Evolutionary conservation across 2,797 vertebrate species (phyloP).

Genomic region (Malurus leucopterus): DNA sequence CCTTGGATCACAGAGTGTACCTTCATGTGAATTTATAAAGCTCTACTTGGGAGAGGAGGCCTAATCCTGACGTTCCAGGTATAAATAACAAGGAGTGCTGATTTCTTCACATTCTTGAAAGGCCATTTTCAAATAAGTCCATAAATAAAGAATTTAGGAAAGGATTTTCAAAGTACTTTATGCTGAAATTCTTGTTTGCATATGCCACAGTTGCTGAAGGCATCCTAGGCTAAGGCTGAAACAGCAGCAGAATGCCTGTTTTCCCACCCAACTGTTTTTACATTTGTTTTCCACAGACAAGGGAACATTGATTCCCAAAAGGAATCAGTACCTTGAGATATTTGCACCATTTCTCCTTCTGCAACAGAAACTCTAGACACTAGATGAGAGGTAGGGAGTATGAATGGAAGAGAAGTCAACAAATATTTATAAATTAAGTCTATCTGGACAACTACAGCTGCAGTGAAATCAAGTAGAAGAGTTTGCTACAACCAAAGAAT

Average conservation of each 20-base stretch:
- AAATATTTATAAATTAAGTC: conserved; percentile 2
- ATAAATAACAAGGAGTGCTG: not conserved
- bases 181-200: not conserved
- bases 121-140: not conserved
- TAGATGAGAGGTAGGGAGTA: not conserved
- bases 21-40: not conserved
- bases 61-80: not conserved
- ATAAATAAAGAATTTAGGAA: not conserved
- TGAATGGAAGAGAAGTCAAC: not conserved
- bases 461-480: not conserved
- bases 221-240: not conserved
- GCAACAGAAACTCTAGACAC: not conserved
- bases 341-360: not conserved
- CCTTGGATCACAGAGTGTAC: not conserved
- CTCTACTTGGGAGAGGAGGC: not conserved
- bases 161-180: not conserved
- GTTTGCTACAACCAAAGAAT: not conserved
- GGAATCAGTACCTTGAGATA: conserved; percentile 9
- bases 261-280: conserved; percentile 11
- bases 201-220: not conserved
- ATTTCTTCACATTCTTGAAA: not conserved
- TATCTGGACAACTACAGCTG: not conserved
- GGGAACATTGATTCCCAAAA: not conserved
- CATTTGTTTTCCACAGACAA: not conserved
- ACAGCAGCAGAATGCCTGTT: not conserved